These are phyloP conservation scores for Phania funesta DNA, from an alignment of 2,888 invertebrate genomes.

Conservation along the genomic window DNA sequence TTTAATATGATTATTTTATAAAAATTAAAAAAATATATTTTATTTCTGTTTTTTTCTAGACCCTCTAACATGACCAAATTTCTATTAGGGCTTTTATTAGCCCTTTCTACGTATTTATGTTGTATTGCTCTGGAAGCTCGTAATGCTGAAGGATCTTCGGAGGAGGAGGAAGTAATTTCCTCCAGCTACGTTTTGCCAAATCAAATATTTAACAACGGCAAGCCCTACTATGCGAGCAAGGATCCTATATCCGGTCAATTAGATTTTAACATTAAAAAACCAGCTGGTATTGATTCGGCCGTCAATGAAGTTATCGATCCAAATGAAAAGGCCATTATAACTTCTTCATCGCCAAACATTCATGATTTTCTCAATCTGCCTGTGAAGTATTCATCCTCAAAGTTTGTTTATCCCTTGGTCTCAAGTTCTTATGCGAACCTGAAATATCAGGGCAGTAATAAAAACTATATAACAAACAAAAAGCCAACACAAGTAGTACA, in stretches of 20 bases:
- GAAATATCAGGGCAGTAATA: constrained; percentile 85
- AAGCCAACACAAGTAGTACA: constrained; percentile 80
- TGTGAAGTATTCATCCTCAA: constrained; percentile 85
- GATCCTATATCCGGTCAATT: constrained; percentile 85
- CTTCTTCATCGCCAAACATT: constrained; percentile 84
- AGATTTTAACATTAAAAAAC: constrained; percentile 83
- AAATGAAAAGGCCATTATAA: constrained; percentile 83
- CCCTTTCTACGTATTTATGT: constrained; percentile 37
- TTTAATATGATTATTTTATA: no score
- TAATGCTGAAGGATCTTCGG: constrained; percentile 69
- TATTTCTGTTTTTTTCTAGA: constrained; percentile 17
- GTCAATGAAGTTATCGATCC: constrained; percentile 79
- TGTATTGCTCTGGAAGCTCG: constrained; percentile 73
- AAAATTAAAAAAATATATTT: background rate
- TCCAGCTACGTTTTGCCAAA: constrained; percentile 81
- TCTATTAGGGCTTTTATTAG: constrained; percentile 56
- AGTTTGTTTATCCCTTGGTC: constrained; percentile 86
- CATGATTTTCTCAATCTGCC: constrained; percentile 86
- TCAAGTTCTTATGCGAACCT: constrained; percentile 87
- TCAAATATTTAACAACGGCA: constrained; percentile 85
- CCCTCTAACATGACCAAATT: constrained; percentile 56
- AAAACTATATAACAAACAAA: constrained; percentile 81
- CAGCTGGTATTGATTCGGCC: constrained; percentile 79
- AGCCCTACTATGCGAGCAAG: constrained; percentile 86
- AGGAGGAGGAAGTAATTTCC: constrained; percentile 77